A percentile compares a stretch with the other conserved stretches of the same genome.
These are phyloP conservation scores for Oryctes rhinoceros DNA, from an alignment of 1,140 invertebrate genomes.

Conservation along the genomic window DNA sequence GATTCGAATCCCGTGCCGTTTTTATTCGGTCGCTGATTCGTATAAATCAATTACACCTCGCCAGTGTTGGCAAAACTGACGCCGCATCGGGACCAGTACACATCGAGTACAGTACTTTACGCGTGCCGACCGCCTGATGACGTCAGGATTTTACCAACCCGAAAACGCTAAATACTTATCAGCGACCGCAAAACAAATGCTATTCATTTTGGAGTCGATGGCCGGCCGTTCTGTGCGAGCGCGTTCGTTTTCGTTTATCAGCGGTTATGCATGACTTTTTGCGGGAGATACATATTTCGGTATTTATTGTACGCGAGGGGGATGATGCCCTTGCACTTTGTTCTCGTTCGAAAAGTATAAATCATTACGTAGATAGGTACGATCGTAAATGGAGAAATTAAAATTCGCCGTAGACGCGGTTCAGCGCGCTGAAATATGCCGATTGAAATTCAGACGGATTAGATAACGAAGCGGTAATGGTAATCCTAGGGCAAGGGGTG, in stretches of 20 bases:
- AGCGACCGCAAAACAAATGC: conserved; percentile 3
- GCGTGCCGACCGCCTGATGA: not conserved
- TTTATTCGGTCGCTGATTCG: not conserved
- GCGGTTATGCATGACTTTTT: conserved; percentile 18
- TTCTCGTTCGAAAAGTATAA: conserved; percentile 9
- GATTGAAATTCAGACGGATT: not conserved
- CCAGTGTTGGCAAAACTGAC: not conserved
- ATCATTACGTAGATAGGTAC: not conserved
- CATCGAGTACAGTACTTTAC: not conserved
- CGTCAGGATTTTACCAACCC: conserved; percentile 3
- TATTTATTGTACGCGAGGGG: conserved; percentile 9
- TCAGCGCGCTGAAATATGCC: not conserved
- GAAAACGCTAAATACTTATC: conserved; percentile 15
- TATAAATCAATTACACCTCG: conserved; percentile 4
- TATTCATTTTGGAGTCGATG: conserved; percentile 17
- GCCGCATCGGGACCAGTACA: not conserved
- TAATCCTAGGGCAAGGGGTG: too few relatives aligned
- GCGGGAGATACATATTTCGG: conserved; percentile 11
- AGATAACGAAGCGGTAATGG: too few relatives aligned
- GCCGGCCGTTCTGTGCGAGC: not conserved
- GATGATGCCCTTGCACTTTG: not conserved
- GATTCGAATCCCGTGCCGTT: not conserved
- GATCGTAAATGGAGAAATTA: not conserved
- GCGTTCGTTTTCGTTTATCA: conserved; percentile 18
- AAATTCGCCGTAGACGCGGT: conserved; percentile 3